phyloP scores from a whole-genome alignment of 2,888 invertebrate genomes.

The Ophion ellenae region DNA sequence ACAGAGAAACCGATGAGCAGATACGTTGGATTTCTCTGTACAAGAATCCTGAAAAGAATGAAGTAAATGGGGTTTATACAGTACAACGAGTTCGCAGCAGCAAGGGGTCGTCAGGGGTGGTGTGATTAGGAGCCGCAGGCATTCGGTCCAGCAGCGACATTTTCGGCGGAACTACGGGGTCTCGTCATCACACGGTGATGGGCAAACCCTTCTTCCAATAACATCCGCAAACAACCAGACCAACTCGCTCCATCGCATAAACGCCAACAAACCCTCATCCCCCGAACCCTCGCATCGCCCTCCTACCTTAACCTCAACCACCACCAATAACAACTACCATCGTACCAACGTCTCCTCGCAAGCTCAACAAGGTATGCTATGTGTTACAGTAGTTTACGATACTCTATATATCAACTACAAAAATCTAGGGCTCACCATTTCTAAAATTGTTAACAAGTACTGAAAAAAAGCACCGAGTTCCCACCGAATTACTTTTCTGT shows the following conservation, averaged over 20 bases:
- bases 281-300: constrained; percentile 76
- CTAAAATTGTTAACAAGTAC: no score
- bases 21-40: constrained; percentile 22
- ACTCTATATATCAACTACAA: constrained; percentile 43
- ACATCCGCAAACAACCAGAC: constrained; percentile 78
- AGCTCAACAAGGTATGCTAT: constrained; percentile 79
- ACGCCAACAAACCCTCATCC: constrained; percentile 80
- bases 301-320: constrained; percentile 75
- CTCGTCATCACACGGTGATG: constrained; percentile 79
- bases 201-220: constrained; percentile 80
- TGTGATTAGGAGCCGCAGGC: constrained; percentile 75
- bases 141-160: constrained; percentile 79
- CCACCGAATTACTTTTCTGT: no score
- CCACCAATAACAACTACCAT: constrained; percentile 75
- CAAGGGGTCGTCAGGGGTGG: constrained; percentile 74
- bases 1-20: constrained; percentile 25
- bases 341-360: constrained; percentile 77
- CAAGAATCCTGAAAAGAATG: constrained; percentile 54
- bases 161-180: constrained; percentile 81
- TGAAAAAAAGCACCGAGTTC: no score
- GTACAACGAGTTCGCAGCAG: constrained; percentile 78
- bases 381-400: constrained; percentile 51
- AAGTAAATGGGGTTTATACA: constrained; percentile 78
- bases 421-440: no score
- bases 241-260: constrained; percentile 79